Base-by-base conservation (phyloP, 92 coral and sea anemone genomes). In the Umimayanthus kanabou region DNA sequence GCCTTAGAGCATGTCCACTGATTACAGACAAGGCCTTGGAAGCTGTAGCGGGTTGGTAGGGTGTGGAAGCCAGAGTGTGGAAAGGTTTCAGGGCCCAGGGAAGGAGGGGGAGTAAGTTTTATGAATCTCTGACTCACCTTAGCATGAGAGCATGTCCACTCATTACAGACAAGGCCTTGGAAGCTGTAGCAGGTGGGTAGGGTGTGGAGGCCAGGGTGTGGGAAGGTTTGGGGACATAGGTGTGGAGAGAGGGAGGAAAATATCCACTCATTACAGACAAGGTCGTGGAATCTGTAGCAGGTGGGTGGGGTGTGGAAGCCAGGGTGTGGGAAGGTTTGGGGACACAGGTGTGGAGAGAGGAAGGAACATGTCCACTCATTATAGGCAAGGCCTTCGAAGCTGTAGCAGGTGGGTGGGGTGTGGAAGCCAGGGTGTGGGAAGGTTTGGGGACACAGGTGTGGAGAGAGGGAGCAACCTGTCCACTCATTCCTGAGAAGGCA, bases 121-220 rank as follows among this genome's bases (percentile, higher is more conserved):
- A 4, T 20, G 25, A 5, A 22, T 5, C 87, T 61, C 85, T 95
- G 29, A 93, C 92, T 22, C 96, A 92, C 73, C 93, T 95, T 0
- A 95, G 96, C 77, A 89, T 95, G 20, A 90, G 87, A 67, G 89
- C 98, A 22, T 96, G 98, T 86, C 95, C 98, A 25, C 89, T 96
- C 11, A 95, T 96, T 49, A 96, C 98, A 26, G 96, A 96, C 88
- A 96, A 91, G 87, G 98, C 96, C 64, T 88, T 95, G 88, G 98
- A 95, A 57, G 93, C 96, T 4, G 85, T 96, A 4, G 88, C 93
- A 93, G 98, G 98, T 96, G 69, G 71, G 39, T 57, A n/a, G 28
- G 40, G 25, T 80, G 85, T 66, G n/a, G 28, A n/a, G 20, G 11
- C 14, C 37, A 28, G 37, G 22, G 30, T 1, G 39, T 9, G 43